A percentile compares a stretch with the other conserved stretches of the same genome.
These are phyloP conservation scores for Atta cephalotes DNA, from an alignment of 1,140 invertebrate species.

Conservation along the genomic window DNA sequence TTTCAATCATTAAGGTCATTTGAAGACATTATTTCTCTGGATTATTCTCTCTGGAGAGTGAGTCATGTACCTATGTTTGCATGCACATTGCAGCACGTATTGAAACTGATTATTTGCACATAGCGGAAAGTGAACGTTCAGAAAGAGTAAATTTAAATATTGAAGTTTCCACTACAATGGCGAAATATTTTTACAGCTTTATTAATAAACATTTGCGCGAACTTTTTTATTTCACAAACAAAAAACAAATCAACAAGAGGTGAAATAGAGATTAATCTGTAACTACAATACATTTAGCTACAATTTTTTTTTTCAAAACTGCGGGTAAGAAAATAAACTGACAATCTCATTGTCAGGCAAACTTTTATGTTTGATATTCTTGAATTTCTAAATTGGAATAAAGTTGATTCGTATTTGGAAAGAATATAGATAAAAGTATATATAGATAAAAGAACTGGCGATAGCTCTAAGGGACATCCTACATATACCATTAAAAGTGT, in stretches of 20 bases:
- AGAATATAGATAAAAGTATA: neutral
- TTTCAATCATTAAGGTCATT: conserved; percentile 8
- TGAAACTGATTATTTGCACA: neutral
- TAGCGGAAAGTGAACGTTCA: neutral
- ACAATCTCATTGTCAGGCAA: neutral
- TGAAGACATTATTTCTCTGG: neutral
- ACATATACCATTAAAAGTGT: conserved; percentile 17
- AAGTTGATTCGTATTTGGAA: neutral
- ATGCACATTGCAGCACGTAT: too few relatives aligned
- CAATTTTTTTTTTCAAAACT: neutral
- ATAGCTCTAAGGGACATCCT: neutral
- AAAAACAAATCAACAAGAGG: neutral
- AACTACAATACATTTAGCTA: neutral
- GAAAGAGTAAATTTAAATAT: conserved; percentile 3
- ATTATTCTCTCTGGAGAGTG: neutral
- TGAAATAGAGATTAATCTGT: neutral
- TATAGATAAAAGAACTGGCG: neutral
- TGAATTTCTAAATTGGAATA: neutral
- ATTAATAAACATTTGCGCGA: neutral
- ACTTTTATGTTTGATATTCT: neutral
- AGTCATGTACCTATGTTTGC: too few relatives aligned
- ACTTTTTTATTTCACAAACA: neutral
- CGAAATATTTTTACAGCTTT: neutral
- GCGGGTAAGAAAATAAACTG: neutral
- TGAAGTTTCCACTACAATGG: neutral